Conservation (phyloP, 2,113 vertebrate species). For the Carettochelys insculpta region DNA sequence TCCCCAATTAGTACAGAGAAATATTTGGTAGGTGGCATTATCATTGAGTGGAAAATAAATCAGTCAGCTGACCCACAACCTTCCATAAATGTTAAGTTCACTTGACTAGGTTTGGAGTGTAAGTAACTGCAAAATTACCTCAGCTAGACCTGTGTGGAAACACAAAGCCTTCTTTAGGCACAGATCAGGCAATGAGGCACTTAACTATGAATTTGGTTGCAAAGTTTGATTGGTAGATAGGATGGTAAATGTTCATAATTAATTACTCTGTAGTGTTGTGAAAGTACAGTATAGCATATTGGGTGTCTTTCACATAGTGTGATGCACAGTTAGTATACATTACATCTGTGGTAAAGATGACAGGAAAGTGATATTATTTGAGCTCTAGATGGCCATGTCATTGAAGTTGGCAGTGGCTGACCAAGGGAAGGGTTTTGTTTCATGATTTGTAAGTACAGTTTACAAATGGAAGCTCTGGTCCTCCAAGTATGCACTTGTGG, state of each 20-base stretch:
- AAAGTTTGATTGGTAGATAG: neutral
- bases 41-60: conserved; percentile 18
- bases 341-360: neutral
- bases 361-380: neutral
- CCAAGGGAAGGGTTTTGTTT: neutral
- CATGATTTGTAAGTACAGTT: neutral
- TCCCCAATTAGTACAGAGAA: conserved; percentile 35
- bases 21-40: conserved; percentile 36
- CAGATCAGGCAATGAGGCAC: neutral
- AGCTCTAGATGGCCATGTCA: neutral
- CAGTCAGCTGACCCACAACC: conserved; percentile 13
- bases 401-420: neutral
- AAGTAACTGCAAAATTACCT: neutral
- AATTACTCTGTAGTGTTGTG: neutral
- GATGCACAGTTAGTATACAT: neutral
- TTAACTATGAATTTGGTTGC: neutral
- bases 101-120: neutral
- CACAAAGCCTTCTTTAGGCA: neutral
- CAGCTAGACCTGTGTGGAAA: neutral
- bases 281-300: neutral
- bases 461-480: neutral
- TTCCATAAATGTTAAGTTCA: neutral
- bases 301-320: neutral
- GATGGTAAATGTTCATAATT: neutral
- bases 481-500: neutral